A percentile compares a stretch with the other conserved stretches of the same genome.
phyloP scores from a whole-genome alignment of 2,797 vertebrate genomes.

The Chelonia mydas region DNA sequence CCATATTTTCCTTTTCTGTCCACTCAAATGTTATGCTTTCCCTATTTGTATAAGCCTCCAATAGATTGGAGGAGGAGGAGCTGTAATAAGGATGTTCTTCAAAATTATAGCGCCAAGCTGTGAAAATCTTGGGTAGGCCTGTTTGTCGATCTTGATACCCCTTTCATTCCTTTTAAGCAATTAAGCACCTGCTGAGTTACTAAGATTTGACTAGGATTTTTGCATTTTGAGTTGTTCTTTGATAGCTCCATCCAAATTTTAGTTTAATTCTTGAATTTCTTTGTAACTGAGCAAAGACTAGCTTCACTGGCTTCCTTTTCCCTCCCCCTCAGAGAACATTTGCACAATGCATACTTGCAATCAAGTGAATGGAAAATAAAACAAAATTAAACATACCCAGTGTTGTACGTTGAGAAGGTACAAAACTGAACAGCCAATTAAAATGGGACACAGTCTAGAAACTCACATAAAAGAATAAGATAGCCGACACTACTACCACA shows the following conservation, averaged over 20 bases:
- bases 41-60: constrained; percentile 13
- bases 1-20: not conserved
- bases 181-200: constrained; percentile 76
- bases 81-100: constrained; percentile 75
- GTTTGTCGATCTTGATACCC: constrained; percentile 66
- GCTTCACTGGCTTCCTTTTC: constrained; percentile 3
- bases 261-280: constrained; percentile 50
- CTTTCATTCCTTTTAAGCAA: constrained; percentile 74
- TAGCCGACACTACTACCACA: not conserved
- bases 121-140: constrained; percentile 53
- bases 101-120: constrained; percentile 59
- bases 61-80: not conserved
- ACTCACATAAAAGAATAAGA: not conserved
- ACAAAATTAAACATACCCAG: not conserved
- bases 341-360: constrained; percentile 47
- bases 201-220: constrained; percentile 52
- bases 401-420: not conserved
- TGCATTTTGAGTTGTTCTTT: constrained; percentile 67
- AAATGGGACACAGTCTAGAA: not conserved
- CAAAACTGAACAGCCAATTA: not conserved
- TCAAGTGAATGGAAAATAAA: constrained; percentile 18
- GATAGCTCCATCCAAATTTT: constrained; percentile 47
- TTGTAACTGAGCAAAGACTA: constrained; percentile 31
- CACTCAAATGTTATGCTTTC: constrained; percentile 9
- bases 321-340: constrained; percentile 2